Conservation (phyloP, 2,888 invertebrate species). For the Lagria hirta region DNA sequence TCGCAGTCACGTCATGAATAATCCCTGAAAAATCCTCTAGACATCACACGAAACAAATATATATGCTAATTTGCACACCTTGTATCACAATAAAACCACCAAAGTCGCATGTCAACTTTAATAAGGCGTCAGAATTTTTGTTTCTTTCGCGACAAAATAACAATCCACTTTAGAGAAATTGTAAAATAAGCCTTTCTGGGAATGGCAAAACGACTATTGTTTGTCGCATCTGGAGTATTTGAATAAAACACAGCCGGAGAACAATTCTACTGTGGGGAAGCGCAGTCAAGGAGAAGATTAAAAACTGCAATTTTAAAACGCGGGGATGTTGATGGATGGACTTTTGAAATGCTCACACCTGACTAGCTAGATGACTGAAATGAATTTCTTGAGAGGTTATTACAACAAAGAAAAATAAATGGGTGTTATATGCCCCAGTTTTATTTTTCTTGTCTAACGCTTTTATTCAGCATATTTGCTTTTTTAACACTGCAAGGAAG, state of each 20-base stretch:
- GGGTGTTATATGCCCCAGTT: too few relatives aligned
- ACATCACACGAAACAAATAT: slow-evolving; percentile 24
- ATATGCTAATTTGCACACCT: slow-evolving; percentile 24
- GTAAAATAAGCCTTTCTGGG: slow-evolving; percentile 12
- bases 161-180: slow-evolving; percentile 10
- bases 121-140: slow-evolving; percentile 6
- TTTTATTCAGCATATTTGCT: too few relatives aligned
- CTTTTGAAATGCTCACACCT: too few relatives aligned
- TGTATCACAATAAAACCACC: slow-evolving; percentile 16
- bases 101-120: slow-evolving; percentile 13
- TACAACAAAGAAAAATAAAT: too few relatives aligned
- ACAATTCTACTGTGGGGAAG: slow-evolving; percentile 26
- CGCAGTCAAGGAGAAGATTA: slow-evolving; percentile 27
- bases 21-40: slow-evolving; percentile 18
- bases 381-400: too few relatives aligned
- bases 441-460: too few relatives aligned
- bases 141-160: slow-evolving; percentile 6
- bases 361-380: too few relatives aligned
- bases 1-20: slow-evolving; percentile 17
- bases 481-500: too few relatives aligned
- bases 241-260: slow-evolving; percentile 21
- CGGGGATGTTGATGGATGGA: too few relatives aligned
- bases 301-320: too few relatives aligned
- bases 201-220: slow-evolving; percentile 21
- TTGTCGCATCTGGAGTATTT: slow-evolving; percentile 18